Evolutionary conservation across 2,797 vertebrate genomes (phyloP).

Genomic region (Xerus rutilus): DNA sequence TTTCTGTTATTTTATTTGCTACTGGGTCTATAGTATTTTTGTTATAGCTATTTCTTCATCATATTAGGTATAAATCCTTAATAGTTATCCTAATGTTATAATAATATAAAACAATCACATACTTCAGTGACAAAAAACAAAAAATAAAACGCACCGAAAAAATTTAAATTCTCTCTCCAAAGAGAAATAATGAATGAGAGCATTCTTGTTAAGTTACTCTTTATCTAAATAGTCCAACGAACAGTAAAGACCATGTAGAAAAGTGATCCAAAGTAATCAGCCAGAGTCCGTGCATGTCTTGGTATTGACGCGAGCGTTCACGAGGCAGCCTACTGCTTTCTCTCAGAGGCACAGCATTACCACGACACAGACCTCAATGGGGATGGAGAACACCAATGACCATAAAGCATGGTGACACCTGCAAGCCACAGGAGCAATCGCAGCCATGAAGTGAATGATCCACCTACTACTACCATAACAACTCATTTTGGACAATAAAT

Average conservation of each 20-base stretch:
- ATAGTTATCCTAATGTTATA: not conserved
- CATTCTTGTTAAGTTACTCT: not conserved
- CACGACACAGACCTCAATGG: no score
- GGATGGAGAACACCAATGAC: not conserved
- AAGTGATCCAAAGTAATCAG: not conserved
- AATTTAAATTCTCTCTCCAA: not conserved
- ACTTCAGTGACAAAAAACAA: not conserved
- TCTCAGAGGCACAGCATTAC: not conserved
- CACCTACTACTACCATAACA: not conserved
- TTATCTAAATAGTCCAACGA: not conserved
- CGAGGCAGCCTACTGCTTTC: not conserved
- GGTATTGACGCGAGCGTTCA: not conserved
- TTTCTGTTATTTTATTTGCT: not conserved
- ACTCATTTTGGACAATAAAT: constrained; percentile 66
- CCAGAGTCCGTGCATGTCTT: rapidly evolving
- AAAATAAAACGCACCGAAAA: not conserved
- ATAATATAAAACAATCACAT: not conserved
- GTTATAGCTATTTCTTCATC: not conserved
- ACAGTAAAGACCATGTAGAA: not conserved
- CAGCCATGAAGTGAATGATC: no score
- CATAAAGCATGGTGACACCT: no score
- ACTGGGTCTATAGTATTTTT: not conserved
- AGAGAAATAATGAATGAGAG: not conserved
- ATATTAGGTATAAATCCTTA: not conserved
- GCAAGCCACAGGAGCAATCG: not conserved